Conservation (phyloP, 2,888 invertebrate genomes). For the Macropis europaea region DNA sequence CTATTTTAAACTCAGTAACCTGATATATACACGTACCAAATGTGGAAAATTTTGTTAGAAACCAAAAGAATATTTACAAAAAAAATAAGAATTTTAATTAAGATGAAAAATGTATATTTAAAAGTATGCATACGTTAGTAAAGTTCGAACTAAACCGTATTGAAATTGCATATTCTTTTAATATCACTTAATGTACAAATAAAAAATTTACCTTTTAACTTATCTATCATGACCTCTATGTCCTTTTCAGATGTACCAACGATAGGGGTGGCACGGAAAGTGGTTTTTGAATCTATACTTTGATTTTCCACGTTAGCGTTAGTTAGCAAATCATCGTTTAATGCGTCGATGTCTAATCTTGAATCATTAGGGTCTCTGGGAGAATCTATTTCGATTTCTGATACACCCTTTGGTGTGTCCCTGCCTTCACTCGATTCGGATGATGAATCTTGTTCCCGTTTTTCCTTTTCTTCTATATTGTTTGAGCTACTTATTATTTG, state of each 20-base stretch:
- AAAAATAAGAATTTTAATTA: slow-evolving; percentile 20
- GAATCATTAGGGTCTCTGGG: slow-evolving; percentile 72
- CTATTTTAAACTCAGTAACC: slow-evolving; percentile 7
- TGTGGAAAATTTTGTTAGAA: slow-evolving; percentile 2
- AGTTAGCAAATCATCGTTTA: slow-evolving; percentile 71
- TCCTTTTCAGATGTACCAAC: slow-evolving; percentile 74
- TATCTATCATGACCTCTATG: slow-evolving; percentile 76
- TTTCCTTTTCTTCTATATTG: slow-evolving; percentile 16
- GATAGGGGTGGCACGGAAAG: slow-evolving; percentile 65
- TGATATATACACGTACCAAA: slow-evolving; percentile 21
- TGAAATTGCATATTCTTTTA: slow-evolving; percentile 4
- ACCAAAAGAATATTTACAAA: slow-evolving; percentile 27
- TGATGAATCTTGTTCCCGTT: slow-evolving; percentile 66
- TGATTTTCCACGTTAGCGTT: slow-evolving; percentile 42
- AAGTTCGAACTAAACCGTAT: slow-evolving; percentile 8
- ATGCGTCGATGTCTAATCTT: slow-evolving; percentile 67
- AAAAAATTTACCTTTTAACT: slow-evolving; percentile 73
- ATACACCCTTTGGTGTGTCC: slow-evolving; percentile 72
- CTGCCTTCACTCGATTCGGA: slow-evolving; percentile 74
- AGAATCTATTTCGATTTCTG: slow-evolving; percentile 75
- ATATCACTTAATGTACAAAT: slow-evolving; percentile 10
- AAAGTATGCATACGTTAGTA: slow-evolving; percentile 7
- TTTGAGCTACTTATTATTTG: background rate
- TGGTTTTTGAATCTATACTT: slow-evolving; percentile 62
- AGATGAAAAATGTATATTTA: slow-evolving; percentile 24